Percentiles rank a stretch among this genome's conserved stretches.
phyloP scores from a whole-genome alignment of 2,113 vertebrate species.

The Morphnarchus princeps region DNA sequence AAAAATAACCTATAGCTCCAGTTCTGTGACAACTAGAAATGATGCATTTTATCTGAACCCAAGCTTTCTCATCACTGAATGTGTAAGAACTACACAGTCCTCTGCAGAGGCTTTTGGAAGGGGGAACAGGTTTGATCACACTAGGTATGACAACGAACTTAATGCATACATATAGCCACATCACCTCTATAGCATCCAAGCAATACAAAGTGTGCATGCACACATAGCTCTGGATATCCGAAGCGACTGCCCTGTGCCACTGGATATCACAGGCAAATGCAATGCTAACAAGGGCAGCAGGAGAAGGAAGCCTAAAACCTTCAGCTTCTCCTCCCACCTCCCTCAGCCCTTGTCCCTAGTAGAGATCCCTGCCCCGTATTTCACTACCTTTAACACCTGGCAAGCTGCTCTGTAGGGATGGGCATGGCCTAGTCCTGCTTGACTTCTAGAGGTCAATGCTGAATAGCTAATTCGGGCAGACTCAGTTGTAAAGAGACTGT shows the following conservation, averaged over 20 bases:
- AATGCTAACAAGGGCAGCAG: not conserved
- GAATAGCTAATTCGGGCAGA: not conserved
- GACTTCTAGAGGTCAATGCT: not conserved
- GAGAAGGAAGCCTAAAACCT: not conserved
- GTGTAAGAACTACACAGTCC: not conserved
- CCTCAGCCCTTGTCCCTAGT: not conserved
- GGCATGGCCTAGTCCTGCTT: not conserved
- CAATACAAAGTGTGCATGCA: not conserved
- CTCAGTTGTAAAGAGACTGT: not conserved
- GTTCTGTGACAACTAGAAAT: not conserved
- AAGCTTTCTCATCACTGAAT: not conserved
- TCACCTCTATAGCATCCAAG: not conserved
- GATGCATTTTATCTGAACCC: not conserved
- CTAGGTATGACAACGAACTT: accelerated
- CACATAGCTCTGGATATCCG: not conserved
- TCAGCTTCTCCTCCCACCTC: not conserved
- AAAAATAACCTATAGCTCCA: not conserved
- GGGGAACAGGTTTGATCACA: not conserved
- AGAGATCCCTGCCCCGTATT: not conserved
- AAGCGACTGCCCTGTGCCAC: not conserved
- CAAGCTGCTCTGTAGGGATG: not conserved
- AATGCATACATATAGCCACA: not conserved
- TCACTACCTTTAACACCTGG: not conserved
- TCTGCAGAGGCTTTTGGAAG: not conserved
- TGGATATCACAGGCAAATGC: not conserved